Evolutionary conservation across 2,113 vertebrate genomes (phyloP), one percentile per base, ranked within the genome.

Genomic region (Ornithorhynchus anatinus): DNA sequence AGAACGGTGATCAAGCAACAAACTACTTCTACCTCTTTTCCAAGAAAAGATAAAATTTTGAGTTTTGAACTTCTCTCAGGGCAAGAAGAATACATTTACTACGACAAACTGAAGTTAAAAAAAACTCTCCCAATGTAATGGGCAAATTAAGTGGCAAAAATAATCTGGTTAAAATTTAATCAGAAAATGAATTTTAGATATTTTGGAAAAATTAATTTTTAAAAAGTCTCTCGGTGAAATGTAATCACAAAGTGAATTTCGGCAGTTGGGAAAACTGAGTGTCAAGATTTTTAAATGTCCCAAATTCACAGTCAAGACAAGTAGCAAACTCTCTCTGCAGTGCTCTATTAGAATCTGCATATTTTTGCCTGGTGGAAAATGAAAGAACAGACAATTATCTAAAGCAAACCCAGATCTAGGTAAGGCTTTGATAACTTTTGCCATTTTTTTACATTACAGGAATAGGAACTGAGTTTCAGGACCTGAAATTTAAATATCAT

Each of bases 1-100:
- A n/a, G n/a, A n/a, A n/a, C n/a, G n/a, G n/a, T n/a, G n/a, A n/a
- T n/a, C n/a, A n/a, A n/a, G n/a, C n/a, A n/a, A n/a, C 52, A 48
- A 29, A n/a, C 37, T 19, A 76, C 58, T 74, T 65, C 72, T 77
- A 45, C 43, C 12, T 75, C 70, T 71, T 54, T 72, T 75, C 45
- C 72, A 27, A 81, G 79, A 58, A 63, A 75, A 73, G 65, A 74
- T 75, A 62, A 84, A 75, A 66, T 65, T 36, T n/a, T n/a, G n/a
- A n/a, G n/a, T n/a, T n/a, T n/a, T 52, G 47, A 54, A 53, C 72
- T 77, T 59, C 76, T 67, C 60, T 69, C 74, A 12, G 40, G 42
- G 74, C 69, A 64, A 58, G 69, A 35, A 76, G 58, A 76, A 64
- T 31, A 39, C 45, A 60, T 64, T 71, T 63, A 51, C 75, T 63